A percentile compares a stretch with the other conserved stretches of the same genome.
phyloP scores from a whole-genome alignment of 2,888 invertebrate species.

The Anarsia innoxiella region DNA sequence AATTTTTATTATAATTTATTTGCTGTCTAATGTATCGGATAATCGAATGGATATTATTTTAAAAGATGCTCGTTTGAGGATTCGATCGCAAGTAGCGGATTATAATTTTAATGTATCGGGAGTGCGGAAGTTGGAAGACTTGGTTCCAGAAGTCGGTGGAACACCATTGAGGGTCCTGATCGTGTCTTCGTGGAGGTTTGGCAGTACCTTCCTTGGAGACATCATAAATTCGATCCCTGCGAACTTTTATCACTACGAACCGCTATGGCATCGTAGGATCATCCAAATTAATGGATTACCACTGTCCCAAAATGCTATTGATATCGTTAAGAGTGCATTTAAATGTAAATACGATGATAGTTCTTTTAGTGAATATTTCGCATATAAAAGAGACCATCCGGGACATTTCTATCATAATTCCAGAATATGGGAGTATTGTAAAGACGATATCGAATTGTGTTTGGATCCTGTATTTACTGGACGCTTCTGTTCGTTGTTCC shows the following conservation, averaged over 20 bases:
- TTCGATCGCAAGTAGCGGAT: constrained; percentile 51
- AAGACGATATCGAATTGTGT: constrained; percentile 67
- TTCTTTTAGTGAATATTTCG: constrained; percentile 78
- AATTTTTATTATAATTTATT: too few relatives aligned
- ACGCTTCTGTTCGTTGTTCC: constrained; percentile 87
- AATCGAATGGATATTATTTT: constrained; percentile 54
- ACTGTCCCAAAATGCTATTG: constrained; percentile 79
- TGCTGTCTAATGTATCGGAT: too few relatives aligned
- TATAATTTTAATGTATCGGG: constrained; percentile 54
- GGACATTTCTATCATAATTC: constrained; percentile 88
- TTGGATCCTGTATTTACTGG: constrained; percentile 79
- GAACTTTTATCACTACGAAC: constrained; percentile 94
- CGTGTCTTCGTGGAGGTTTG: constrained; percentile 91
- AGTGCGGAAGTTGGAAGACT: constrained; percentile 76
- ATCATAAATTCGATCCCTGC: constrained; percentile 88
- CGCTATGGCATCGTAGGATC: constrained; percentile 87
- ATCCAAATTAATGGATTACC: constrained; percentile 86
- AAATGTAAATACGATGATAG: constrained; percentile 85
- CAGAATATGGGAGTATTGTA: constrained; percentile 88
- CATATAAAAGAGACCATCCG: constrained; percentile 83
- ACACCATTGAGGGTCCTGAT: constrained; percentile 84
- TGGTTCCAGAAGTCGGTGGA: constrained; percentile 81
- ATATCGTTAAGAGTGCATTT: constrained; percentile 81
- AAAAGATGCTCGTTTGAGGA: constrained; percentile 49
- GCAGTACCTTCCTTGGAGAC: constrained; percentile 92